Conservation (phyloP, 35 echinoderm and acorn worm genomes). For the Heliocidaris erythrogramma region DNA sequence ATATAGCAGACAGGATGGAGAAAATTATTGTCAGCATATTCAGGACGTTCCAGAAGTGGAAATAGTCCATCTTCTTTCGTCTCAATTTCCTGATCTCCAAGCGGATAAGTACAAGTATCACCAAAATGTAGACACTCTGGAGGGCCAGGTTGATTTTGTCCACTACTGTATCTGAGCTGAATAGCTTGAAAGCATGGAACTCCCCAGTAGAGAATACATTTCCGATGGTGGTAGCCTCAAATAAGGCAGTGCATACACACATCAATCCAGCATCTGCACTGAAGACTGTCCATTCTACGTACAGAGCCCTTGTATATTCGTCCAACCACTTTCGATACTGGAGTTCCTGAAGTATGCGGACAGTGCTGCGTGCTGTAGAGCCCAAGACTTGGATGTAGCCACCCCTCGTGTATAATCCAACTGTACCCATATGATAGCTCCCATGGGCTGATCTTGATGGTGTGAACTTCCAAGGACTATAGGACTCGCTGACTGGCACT, state of each 20-base stretch:
- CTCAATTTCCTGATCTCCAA: conserved; percentile 65
- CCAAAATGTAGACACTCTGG: conserved; percentile 73
- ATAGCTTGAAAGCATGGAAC: conserved; percentile 61
- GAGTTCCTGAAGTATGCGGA: background rate
- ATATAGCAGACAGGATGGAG: conserved; percentile 50
- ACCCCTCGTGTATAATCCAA: conserved; percentile 46
- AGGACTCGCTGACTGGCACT: background rate
- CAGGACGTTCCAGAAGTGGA: conserved; percentile 76
- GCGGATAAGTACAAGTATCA: conserved; percentile 69
- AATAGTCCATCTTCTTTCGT: conserved; percentile 50
- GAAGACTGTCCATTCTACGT: conserved; percentile 87
- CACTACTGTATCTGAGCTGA: conserved; percentile 42
- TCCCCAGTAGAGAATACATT: conserved; percentile 27
- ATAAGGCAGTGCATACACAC: conserved; percentile 67
- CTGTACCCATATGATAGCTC: conserved; percentile 50
- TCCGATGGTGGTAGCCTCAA: conserved; percentile 61
- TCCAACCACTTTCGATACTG: conserved; percentile 68
- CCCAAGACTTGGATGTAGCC: conserved; percentile 72
- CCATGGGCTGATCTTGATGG: conserved; percentile 38
- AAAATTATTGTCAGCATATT: conserved; percentile 62
- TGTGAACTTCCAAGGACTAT: conserved; percentile 66
- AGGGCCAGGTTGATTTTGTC: conserved; percentile 71
- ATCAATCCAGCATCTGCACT: conserved; percentile 82
- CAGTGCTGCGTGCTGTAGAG: background rate
- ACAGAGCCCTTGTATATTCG: conserved; percentile 66